Base-by-base conservation (phyloP, 1,140 invertebrate genomes). In the Euwallacea fornicatus region DNA sequence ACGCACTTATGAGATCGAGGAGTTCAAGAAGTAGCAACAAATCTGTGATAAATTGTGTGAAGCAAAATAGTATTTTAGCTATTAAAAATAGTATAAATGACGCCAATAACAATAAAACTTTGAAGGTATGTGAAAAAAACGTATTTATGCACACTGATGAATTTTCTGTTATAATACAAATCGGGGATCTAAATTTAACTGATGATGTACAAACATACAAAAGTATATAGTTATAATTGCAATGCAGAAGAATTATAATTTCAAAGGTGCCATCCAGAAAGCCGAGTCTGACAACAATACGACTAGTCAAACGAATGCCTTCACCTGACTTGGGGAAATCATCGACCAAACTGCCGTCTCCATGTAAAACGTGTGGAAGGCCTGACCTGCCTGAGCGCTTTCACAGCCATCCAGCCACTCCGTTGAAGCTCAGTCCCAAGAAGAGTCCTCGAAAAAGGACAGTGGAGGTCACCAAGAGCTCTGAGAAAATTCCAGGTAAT, bases 341-440 rank as follows among this genome's bases (percentile, higher is more conserved):
- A 78, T 77, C 78, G 75, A 79, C 63, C 60, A 83, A 78, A 67
- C 77, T 78, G 43, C 80, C 84, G 15, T 81, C 84, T 68, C 85
- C 87, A 6, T 89, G 87, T 74, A 84, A 80, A 46, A 85, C 84
- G 7, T 88, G 87, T 75, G 85, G 85, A 15, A 80, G 85, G 47
- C 77, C 83, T 0, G 83, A 85, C 73, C 83, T 84, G 46, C 87
- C 87, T 0, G 87, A 88, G 73, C 78, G 86, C 7, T 84, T 88
- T 53, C 87, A 88, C 75, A 88, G 86, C 76, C 87, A 88, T 76
- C 86, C 85, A 7, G 81, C 79, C 16, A 78, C 77, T 1, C 76
- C 78, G 7, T 16, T 65, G 16, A 71, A 71, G 43, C 47, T 16
- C 2, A 69, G 44, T 61, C 55, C 63, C 11, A 54, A 53, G 10